Conservation (phyloP, 2,888 invertebrate genomes). For the Kuschelorhynchus macadamiae region DNA sequence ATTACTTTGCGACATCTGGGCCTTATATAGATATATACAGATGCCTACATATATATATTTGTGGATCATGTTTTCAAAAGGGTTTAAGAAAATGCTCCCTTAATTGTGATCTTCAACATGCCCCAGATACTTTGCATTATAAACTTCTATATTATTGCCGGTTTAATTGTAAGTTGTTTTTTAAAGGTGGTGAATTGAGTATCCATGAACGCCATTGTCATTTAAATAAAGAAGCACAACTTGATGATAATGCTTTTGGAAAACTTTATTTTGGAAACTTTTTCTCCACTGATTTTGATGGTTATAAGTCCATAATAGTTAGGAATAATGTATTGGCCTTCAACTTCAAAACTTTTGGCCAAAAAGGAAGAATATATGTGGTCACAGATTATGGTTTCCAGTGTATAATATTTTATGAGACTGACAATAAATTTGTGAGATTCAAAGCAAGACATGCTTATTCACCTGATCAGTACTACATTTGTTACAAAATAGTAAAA, state of each 20-base stretch:
- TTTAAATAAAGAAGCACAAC: background rate
- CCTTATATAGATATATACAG: background rate
- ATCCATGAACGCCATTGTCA: background rate
- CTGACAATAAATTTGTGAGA: background rate
- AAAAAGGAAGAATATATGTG: conserved; percentile 8
- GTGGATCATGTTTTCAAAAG: background rate
- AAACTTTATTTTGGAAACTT: conserved; percentile 8
- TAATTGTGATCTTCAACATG: background rate
- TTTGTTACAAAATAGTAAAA: conserved; percentile 5
- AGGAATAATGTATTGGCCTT: background rate
- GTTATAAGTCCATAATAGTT: background rate
- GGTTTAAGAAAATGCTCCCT: background rate
- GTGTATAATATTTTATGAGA: conserved; percentile 9
- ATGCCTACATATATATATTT: background rate
- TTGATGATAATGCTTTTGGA: conserved; percentile 5
- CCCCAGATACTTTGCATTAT: background rate
- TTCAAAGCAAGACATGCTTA: conserved; percentile 1
- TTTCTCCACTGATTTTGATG: background rate
- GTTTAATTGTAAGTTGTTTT: conserved; percentile 10
- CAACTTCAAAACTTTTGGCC: background rate
- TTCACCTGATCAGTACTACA: background rate
- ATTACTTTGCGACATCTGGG: conserved; percentile 3
- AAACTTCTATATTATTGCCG: conserved; percentile 4
- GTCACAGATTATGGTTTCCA: conserved; percentile 8
- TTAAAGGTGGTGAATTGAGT: background rate